Percentiles rank a stretch among this genome's conserved stretches.
Conservation (phyloP, 2,113 vertebrate genomes). For the Gymnarchus niloticus region DNA sequence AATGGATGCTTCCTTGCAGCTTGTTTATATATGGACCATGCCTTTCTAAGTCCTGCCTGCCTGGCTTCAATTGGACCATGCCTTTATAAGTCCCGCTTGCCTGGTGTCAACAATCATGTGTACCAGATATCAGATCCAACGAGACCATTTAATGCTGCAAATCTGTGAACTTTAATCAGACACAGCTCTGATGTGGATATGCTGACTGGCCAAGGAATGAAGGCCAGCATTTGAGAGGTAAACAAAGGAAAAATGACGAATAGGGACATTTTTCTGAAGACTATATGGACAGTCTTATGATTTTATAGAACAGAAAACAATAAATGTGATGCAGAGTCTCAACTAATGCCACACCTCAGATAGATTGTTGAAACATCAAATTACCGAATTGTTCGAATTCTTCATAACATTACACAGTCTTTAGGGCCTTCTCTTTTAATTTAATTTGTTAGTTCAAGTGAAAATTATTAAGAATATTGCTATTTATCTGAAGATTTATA, state of each 20-base stretch:
- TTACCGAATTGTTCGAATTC: background rate
- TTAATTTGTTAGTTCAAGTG: background rate
- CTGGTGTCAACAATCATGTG: background rate
- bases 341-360: background rate
- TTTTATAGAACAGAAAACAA: background rate
- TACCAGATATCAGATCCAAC: background rate
- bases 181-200: background rate
- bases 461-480: slow-evolving; percentile 23
- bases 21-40: background rate
- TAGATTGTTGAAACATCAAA: background rate
- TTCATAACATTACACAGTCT: background rate
- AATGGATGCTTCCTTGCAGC: background rate
- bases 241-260: background rate
- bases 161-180: background rate
- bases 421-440: slow-evolving; percentile 21
- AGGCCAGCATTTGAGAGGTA: background rate
- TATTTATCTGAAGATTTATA: background rate
- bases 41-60: background rate
- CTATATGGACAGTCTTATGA: background rate
- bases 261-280: slow-evolving; percentile 27
- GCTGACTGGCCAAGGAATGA: background rate
- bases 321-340: background rate
- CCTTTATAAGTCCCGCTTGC: background rate
- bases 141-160: background rate
- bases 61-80: background rate